Conservation (phyloP, 2,888 invertebrate genomes). For the Empis livida region DNA sequence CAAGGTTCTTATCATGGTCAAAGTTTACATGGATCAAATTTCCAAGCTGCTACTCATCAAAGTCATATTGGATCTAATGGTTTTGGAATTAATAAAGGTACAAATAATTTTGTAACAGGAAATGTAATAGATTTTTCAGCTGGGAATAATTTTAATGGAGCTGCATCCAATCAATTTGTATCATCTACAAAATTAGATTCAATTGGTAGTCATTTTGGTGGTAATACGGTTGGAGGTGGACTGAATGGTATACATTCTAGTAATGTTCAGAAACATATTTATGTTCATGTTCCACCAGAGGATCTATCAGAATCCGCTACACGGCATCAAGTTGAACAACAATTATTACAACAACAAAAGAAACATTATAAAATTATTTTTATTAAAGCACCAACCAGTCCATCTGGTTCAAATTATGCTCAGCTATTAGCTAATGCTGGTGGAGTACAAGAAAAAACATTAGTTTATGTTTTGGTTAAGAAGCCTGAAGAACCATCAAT, state of each 20-base stretch:
- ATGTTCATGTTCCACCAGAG: slow-evolving; percentile 76
- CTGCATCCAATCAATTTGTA: background rate
- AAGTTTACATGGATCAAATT: background rate
- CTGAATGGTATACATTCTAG: slow-evolving; percentile 16
- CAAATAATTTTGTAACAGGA: too few relatives aligned
- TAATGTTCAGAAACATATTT: slow-evolving; percentile 72
- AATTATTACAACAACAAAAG: slow-evolving; percentile 47
- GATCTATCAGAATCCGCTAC: slow-evolving; percentile 59
- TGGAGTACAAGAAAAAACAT: slow-evolving; percentile 53
- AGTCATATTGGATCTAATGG: too few relatives aligned
- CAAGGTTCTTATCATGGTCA: background rate
- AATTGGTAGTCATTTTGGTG: slow-evolving; percentile 1
- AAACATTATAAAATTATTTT: slow-evolving; percentile 64
- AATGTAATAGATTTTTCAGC: background rate
- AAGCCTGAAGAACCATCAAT: slow-evolving; percentile 54
- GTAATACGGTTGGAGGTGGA: slow-evolving; percentile 5
- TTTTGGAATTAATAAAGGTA: too few relatives aligned
- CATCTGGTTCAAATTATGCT: slow-evolving; percentile 46
- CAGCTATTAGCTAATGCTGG: slow-evolving; percentile 43
- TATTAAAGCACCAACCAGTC: slow-evolving; percentile 50
- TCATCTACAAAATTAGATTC: slow-evolving; percentile 1
- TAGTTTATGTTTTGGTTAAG: slow-evolving; percentile 56
- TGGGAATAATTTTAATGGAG: background rate
- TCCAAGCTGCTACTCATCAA: background rate
- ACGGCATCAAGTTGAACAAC: slow-evolving; percentile 46